A percentile compares a stretch with the other conserved stretches of the same genome.
Conservation (phyloP, 2,797 vertebrate species). For the Emydoidea blandingii region DNA sequence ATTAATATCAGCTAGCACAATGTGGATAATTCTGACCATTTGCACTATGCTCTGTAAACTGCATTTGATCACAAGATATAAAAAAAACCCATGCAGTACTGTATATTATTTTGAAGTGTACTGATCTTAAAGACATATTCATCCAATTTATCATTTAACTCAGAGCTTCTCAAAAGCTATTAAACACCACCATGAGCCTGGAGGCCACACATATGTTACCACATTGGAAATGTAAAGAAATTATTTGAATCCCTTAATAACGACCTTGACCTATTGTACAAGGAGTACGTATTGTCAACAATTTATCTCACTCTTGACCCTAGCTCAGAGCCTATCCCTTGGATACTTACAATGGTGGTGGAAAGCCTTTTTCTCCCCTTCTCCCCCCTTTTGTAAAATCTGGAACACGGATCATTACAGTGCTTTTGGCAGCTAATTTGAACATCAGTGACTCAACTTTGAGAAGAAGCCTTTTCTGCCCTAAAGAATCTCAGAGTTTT, state of each 20-base stretch:
- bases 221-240: slow-evolving; percentile 60
- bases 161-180: slow-evolving; percentile 61
- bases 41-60: background rate
- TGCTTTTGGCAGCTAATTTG: slow-evolving; percentile 86
- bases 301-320: slow-evolving; percentile 76
- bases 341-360: slow-evolving; percentile 37
- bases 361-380: slow-evolving; percentile 51
- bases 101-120: slow-evolving; percentile 6
- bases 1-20: slow-evolving; percentile 45
- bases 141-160: slow-evolving; percentile 66
- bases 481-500: slow-evolving; percentile 85
- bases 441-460: slow-evolving; percentile 85
- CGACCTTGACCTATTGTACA: slow-evolving; percentile 63
- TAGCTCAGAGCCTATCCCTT: slow-evolving; percentile 51
- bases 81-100: background rate
- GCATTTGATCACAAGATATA: slow-evolving; percentile 24
- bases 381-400: slow-evolving; percentile 80
- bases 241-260: slow-evolving; percentile 74
- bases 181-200: slow-evolving; percentile 63
- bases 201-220: slow-evolving; percentile 65
- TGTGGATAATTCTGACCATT: slow-evolving; percentile 27
- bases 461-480: slow-evolving; percentile 83
- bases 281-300: slow-evolving; percentile 53
- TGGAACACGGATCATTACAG: slow-evolving; percentile 83
- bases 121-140: slow-evolving; percentile 55